A percentile compares a stretch with the other conserved stretches of the same genome.
Conservation (phyloP, 1,140 invertebrate genomes). For the Heliconius hewitsoni region DNA sequence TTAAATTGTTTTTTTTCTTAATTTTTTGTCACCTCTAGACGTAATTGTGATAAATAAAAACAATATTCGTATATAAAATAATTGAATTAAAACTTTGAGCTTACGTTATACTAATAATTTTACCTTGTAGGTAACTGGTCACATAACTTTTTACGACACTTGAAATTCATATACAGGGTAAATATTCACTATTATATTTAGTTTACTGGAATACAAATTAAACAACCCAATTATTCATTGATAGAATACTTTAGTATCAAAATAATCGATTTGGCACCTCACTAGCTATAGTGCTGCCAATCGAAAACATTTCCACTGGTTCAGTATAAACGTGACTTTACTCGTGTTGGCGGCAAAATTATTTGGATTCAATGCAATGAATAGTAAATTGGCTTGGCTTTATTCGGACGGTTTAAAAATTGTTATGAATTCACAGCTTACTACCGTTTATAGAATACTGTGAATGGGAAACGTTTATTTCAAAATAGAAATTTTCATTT, state of each 20-base stretch:
- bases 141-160: neutral
- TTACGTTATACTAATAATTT: too few relatives aligned
- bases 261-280: slow-evolving; percentile 17
- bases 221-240: neutral
- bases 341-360: slow-evolving; percentile 51
- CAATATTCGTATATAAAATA: too few relatives aligned
- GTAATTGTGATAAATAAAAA: too few relatives aligned
- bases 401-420: slow-evolving; percentile 34
- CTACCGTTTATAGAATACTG: slow-evolving; percentile 17
- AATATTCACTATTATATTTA: neutral
- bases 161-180: neutral
- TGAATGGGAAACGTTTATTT: slow-evolving; percentile 23
- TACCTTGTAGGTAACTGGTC: neutral
- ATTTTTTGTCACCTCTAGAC: neutral
- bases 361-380: slow-evolving; percentile 56
- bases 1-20: neutral
- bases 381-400: slow-evolving; percentile 46
- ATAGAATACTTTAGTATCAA: neutral
- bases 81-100: too few relatives aligned
- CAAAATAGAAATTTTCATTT: slow-evolving; percentile 26
- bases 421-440: slow-evolving; percentile 32
- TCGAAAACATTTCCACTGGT: slow-evolving; percentile 55
- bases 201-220: neutral
- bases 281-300: slow-evolving; percentile 44
- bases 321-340: slow-evolving; percentile 58